These are phyloP conservation scores for Pangasius krempfi DNA, from an alignment of 2,797 vertebrate genomes.

Conservation along the genomic window DNA sequence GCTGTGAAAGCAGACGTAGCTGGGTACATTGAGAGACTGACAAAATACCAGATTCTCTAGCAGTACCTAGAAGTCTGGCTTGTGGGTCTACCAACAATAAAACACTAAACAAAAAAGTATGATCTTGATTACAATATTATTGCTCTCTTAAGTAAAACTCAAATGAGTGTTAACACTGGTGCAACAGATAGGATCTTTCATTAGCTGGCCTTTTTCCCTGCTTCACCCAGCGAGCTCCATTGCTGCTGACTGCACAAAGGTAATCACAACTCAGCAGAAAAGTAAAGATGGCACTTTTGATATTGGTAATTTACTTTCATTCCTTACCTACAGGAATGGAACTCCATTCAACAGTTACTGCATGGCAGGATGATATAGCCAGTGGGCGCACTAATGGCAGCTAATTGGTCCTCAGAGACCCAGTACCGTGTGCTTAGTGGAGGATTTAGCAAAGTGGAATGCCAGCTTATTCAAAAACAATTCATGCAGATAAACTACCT, in stretches of 20 bases:
- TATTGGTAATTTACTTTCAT: slow-evolving; percentile 9
- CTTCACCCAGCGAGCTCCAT: neutral
- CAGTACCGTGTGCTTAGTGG: slow-evolving; percentile 2
- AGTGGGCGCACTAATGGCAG: slow-evolving; percentile 38
- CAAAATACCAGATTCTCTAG: neutral
- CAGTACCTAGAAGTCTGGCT: neutral
- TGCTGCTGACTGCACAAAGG: slow-evolving; percentile 10
- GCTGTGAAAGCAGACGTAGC: neutral
- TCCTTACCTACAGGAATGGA: slow-evolving; percentile 7
- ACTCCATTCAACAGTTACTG: slow-evolving; percentile 16
- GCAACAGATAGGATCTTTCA: slow-evolving; percentile 16
- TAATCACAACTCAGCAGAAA: slow-evolving; percentile 18
- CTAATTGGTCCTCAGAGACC: slow-evolving; percentile 31
- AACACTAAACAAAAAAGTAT: neutral
- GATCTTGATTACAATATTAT: neutral
- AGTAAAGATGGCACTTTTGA: neutral
- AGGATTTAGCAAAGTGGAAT: slow-evolving; percentile 41
- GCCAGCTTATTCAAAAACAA: neutral
- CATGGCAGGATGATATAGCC: slow-evolving; percentile 8
- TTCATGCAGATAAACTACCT: slow-evolving; percentile 1
- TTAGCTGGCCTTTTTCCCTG: neutral
- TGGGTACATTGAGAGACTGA: neutral
- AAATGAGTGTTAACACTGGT: neutral
- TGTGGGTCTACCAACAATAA: neutral
- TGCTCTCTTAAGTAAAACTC: neutral